Conservation (phyloP, 2,113 vertebrate species). For the Corythornis vintsioides region DNA sequence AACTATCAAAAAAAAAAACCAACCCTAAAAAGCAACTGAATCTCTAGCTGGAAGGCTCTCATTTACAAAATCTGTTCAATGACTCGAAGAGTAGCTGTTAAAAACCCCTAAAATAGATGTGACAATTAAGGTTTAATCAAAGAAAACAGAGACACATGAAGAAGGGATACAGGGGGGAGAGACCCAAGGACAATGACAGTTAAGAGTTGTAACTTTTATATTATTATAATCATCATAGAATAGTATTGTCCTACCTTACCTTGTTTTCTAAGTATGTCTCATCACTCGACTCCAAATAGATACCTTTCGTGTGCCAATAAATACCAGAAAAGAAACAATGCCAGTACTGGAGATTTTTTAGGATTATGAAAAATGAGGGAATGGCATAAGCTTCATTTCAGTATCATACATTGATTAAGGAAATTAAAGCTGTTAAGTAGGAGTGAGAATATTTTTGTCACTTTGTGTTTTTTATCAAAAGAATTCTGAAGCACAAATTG, state of each 20-base stretch:
- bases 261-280: neutral
- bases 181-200: neutral
- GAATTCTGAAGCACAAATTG: neutral
- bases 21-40: neutral
- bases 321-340: neutral
- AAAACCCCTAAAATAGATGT: neutral
- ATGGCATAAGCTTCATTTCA: neutral
- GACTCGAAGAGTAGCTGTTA: accelerated
- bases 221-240: neutral
- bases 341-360: neutral
- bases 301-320: neutral
- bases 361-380: neutral
- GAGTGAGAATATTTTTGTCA: neutral
- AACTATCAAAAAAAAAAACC: neutral
- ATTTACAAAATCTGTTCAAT: neutral
- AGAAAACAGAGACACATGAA: neutral
- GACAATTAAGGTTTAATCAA: neutral
- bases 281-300: neutral
- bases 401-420: neutral
- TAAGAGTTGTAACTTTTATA: neutral
- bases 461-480: neutral
- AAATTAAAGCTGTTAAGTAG: neutral
- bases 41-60: neutral
- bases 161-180: neutral
- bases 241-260: neutral